Evolutionary conservation across 2,888 invertebrate species (phyloP).

Genomic region (Smittia sp.): DNA sequence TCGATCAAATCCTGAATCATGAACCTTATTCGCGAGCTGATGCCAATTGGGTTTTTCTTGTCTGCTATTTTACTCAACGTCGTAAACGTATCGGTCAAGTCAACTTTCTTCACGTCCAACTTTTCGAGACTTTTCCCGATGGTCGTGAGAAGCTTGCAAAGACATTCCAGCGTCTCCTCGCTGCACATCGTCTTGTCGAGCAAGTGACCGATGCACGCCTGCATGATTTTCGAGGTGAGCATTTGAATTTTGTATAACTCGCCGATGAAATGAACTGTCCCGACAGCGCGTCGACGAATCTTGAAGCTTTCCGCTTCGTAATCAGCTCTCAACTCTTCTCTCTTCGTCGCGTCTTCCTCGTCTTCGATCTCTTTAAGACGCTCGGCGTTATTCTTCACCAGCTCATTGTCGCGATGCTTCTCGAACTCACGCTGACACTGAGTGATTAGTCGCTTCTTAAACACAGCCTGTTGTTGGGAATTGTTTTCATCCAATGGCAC

Average conservation of each 20-base stretch:
- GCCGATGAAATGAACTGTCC: constrained; percentile 81
- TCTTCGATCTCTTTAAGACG: constrained; percentile 28
- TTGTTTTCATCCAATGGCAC: constrained; percentile 30
- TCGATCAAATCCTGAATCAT: constrained; percentile 93
- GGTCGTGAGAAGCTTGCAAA: constrained; percentile 87
- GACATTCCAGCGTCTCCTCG: constrained; percentile 89
- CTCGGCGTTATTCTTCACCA: constrained; percentile 19
- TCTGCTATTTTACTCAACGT: background rate
- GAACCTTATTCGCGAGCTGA: constrained; percentile 51
- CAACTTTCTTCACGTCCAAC: background rate
- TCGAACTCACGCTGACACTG: constrained; percentile 85
- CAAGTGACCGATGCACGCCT: constrained; percentile 75
- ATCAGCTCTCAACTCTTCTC: constrained; percentile 66
- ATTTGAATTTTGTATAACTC: constrained; percentile 90
- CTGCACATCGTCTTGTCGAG: constrained; percentile 64
- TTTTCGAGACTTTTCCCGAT: constrained; percentile 80
- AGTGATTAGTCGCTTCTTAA: constrained; percentile 73
- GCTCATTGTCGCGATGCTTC: constrained; percentile 61
- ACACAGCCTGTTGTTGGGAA: constrained; percentile 48
- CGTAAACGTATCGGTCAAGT: background rate
- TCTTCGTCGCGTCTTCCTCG: constrained; percentile 56
- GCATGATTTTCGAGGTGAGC: constrained; percentile 85
- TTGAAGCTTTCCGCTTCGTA: constrained; percentile 75
- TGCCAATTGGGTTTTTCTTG: constrained; percentile 16
- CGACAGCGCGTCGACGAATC: constrained; percentile 79